Conservation (phyloP, 2,113 vertebrate genomes). For the Xiphorhynchus elegans region DNA sequence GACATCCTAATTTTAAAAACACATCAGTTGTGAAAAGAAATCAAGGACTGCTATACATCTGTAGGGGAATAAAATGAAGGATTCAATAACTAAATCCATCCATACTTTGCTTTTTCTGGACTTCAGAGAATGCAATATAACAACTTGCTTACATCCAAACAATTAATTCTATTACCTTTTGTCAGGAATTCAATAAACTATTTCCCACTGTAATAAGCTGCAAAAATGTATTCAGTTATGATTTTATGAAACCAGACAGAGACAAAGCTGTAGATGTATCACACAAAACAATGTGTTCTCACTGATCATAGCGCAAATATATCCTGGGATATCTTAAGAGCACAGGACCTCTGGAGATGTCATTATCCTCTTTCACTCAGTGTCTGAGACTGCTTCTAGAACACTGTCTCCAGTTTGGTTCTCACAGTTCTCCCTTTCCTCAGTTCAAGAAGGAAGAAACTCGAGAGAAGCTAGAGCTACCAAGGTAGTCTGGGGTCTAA, state of each 20-base stretch:
- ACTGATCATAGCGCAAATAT: not conserved
- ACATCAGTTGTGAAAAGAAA: not conserved
- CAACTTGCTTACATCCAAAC: not conserved
- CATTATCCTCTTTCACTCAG: not conserved
- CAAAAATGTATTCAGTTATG: not conserved
- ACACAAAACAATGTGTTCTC: not conserved
- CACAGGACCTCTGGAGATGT: not conserved
- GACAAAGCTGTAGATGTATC: not conserved
- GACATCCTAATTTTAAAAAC: not conserved
- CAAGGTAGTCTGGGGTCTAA: not conserved
- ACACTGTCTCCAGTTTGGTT: not conserved
- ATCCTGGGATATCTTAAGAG: not conserved
- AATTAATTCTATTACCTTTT: not conserved
- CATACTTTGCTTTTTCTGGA: not conserved
- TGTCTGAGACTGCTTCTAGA: not conserved
- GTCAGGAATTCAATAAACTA: not conserved
- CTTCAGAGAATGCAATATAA: not conserved
- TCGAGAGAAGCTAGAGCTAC: not conserved
- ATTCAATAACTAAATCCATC: not conserved
- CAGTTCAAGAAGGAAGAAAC: not conserved
- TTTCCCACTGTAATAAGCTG: not conserved
- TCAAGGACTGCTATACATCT: not conserved
- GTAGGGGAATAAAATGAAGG: not conserved
- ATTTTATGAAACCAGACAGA: not conserved
- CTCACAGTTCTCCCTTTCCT: not conserved